These are phyloP conservation scores for Heliconius nattereri DNA, from an alignment of 1,140 invertebrate genomes.

Conservation along the genomic window DNA sequence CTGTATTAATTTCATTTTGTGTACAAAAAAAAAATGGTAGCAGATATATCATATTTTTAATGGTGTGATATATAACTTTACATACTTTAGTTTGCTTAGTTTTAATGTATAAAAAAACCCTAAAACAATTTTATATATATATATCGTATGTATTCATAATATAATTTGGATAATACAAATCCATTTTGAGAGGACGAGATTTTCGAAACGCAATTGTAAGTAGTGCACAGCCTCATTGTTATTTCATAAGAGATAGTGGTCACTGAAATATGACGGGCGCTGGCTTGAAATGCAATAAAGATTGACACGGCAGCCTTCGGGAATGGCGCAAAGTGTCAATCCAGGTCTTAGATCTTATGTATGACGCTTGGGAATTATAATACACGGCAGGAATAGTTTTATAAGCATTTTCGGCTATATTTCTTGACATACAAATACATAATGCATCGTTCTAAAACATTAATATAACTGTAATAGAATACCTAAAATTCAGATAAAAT, in stretches of 20 bases:
- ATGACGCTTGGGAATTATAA: constrained; percentile 45
- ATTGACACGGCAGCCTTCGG: constrained; percentile 63
- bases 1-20: too few species aligned
- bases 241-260: constrained; percentile 29
- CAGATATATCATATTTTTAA: too few species aligned
- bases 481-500: too few species aligned
- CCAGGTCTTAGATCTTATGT: constrained; percentile 66
- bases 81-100: too few species aligned
- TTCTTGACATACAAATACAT: not conserved
- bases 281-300: constrained; percentile 58
- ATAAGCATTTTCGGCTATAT: not conserved
- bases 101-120: too few species aligned
- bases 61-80: too few species aligned
- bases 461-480: not conserved
- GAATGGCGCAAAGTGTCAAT: constrained; percentile 73
- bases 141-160: too few species aligned
- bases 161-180: not conserved
- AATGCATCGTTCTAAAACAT: not conserved
- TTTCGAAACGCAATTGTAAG: not conserved
- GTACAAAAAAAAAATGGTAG: too few species aligned
- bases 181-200: not conserved
- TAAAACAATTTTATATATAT: too few species aligned
- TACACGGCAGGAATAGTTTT: not conserved
- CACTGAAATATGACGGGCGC: constrained; percentile 39
- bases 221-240: constrained; percentile 13